Conservation (phyloP, 2,113 vertebrate genomes). For the Datnioides undecimradiatus region DNA sequence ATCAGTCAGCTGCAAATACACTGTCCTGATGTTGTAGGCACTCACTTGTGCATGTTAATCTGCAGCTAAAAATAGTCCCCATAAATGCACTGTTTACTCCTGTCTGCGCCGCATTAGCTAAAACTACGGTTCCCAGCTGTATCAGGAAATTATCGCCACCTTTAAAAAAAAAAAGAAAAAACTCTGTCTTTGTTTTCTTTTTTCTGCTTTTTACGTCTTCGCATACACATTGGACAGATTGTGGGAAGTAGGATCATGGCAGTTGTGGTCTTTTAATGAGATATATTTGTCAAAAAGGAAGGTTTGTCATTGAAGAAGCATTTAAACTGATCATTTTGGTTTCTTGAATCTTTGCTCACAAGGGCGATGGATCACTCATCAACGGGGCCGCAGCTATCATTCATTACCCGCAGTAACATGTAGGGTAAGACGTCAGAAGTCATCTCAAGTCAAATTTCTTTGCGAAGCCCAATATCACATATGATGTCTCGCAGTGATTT, state of each 20-base stretch:
- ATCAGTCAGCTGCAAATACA: background rate
- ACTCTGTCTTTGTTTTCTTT: too few species aligned
- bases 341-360: background rate
- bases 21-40: background rate
- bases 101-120: background rate
- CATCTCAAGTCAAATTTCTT: background rate
- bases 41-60: background rate
- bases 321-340: background rate
- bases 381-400: background rate
- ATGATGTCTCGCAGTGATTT: background rate
- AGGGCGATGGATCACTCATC: background rate
- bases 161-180: too few species aligned
- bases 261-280: background rate
- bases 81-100: conserved; percentile 1
- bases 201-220: too few species aligned
- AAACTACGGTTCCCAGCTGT: background rate
- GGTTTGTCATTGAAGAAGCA: background rate
- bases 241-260: background rate
- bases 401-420: background rate
- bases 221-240: too few species aligned
- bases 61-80: background rate
- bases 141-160: background rate
- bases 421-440: background rate
- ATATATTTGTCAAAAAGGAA: background rate
- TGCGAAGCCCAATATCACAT: conserved; percentile 14